Base-by-base conservation (phyloP, 2,797 vertebrate genomes). In the Ispidina lecontei region DNA sequence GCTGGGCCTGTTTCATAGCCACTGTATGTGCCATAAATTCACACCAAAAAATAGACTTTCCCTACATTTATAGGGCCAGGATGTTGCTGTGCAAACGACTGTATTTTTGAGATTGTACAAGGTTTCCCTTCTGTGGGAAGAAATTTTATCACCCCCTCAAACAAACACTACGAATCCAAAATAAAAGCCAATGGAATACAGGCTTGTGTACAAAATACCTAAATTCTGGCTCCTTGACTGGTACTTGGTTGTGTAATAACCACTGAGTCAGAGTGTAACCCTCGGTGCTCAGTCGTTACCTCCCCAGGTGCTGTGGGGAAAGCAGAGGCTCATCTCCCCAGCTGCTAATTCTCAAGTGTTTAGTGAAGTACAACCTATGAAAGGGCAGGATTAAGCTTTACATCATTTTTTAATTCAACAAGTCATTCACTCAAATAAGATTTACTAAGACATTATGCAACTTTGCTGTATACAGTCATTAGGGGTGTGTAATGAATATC, bases 371-470 rank as follows among this genome's bases (percentile, higher is more conserved):
- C 23, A 91, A 55, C 65, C 31, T 33, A 37, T 14, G 44, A 87
- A 93, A 90, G 93, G 91, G 90, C 69, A 91, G 84, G 63, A 85
- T 63, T 26, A 41, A 75, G 55, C 51, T 77, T 80, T 93, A 90
- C 89, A 80, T 91, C 65, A 94, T 58, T 84, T 93, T 95, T 94
- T 68, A 77, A 93, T 77, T 90, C 89, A 77, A 73, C 29, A 2
- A 56, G 58, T 92, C 51, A 1, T 92, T 87, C 89, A 89, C 81
- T 92, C 81, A 95, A 87, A 86, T 35, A 35, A 93, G 86, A 83
- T 84, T 85, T 91, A 72, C 17, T 3, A 85, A 93, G 73, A 37
- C 62, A 41, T 94, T 93, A 91, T 83, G 90, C 91, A 96, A 93
- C 82, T 89, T 85, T 87, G 44, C 65, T 54, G 72, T 29, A 63